These are phyloP conservation scores for Montipora foliosa DNA, from an alignment of 64 coral and sea anemone genomes.

Conservation along the genomic window DNA sequence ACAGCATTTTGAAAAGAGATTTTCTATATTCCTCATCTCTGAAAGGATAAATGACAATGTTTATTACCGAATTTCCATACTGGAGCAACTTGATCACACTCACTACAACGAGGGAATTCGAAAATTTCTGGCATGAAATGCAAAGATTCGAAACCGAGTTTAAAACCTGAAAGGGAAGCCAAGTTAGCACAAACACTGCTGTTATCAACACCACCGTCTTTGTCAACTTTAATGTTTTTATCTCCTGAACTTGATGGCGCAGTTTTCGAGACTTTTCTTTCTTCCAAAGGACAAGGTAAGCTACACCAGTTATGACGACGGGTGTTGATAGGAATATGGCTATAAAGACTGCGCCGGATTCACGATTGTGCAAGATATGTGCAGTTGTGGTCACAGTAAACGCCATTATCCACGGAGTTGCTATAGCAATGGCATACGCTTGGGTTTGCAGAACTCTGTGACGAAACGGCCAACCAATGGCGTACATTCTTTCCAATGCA, in stretches of 20 bases:
- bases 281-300: slow-evolving; percentile 4
- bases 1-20: not conserved
- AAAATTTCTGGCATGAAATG: not conserved
- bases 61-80: not conserved
- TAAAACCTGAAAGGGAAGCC: slow-evolving; percentile 15
- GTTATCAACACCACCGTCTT: not conserved
- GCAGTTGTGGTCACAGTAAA: not conserved
- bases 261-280: not conserved
- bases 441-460: not conserved
- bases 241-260: not conserved
- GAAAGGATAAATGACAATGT: not conserved
- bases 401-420: not conserved
- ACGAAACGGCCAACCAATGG: slow-evolving; percentile 34
- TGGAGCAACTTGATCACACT: not conserved
- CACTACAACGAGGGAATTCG: no score
- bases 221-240: not conserved
- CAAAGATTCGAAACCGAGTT: not conserved
- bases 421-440: not conserved
- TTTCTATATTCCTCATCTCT: not conserved
- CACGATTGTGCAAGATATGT: no score
- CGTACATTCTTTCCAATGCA: slow-evolving; percentile 37
- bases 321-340: not conserved
- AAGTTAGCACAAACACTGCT: not conserved
- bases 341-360: not conserved
- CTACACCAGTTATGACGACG: not conserved